Evolutionary conservation across 2,113 vertebrate species (phyloP), one percentile per base, ranked within the genome.

Genomic region (Circaetus cinerascens): DNA sequence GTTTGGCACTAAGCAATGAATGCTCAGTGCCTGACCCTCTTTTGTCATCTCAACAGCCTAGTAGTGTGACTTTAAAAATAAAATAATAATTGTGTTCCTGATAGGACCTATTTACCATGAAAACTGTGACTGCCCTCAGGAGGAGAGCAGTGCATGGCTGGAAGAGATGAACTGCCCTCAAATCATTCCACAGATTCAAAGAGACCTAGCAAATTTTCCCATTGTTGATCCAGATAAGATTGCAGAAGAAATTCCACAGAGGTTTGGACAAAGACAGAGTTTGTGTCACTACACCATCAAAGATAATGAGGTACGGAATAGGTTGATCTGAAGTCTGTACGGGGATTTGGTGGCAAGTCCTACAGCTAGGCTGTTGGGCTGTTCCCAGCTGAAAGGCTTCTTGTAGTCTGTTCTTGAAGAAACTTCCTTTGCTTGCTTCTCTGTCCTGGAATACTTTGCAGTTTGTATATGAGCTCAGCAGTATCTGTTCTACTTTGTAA

Each of bases 271-370:
- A 93, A 98, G 99, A 64, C 99, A 99, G 92, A 99, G 99, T 93
- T 98, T 99, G 79, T 99, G 99, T 86, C 99, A 99, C 97, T 99
- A 99, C 96, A 99, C 99, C n/a, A 92, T 99, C 92, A 99, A 99
- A 98, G 98, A 99, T 95, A 99, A 99, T 46, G 98, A 99, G 99
- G 99, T 99, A 98, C 1, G 50, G 38, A 88, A 26, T 63, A n/a
- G 32, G 10, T 62, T 55, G 76, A 40, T 73, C 38, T 82, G 76
- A 69, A 84, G 36, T 40, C 40, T 18, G 6, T 56, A 7, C 1
- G 2, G 67, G 30, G 32, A 50, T 59, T 51, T 69, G 29, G 48
- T 90, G 55, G 57, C 22, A 73, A 53, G 38, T 45, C 14, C 3
- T 27, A 36, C 50, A 63, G 3, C 10, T 63, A 48, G 23, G 15